These are phyloP conservation scores for Drosophila mimetica DNA, from an alignment of 2,888 invertebrate genomes.

Conservation along the genomic window DNA sequence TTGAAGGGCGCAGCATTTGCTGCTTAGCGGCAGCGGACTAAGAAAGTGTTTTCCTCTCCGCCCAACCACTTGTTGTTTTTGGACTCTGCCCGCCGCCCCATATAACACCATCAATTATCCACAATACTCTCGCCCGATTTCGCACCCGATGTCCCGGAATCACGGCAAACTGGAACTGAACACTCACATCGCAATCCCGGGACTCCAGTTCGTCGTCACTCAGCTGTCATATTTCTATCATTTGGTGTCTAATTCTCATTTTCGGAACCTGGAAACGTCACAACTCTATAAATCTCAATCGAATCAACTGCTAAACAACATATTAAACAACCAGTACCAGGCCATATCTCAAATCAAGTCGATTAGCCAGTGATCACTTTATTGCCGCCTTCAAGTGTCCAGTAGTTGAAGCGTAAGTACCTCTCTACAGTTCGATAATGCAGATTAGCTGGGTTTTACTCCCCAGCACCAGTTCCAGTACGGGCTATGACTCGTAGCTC, in stretches of 20 bases:
- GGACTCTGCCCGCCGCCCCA: constrained; percentile 25
- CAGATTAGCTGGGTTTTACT: neutral
- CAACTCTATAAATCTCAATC: neutral
- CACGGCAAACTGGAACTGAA: neutral
- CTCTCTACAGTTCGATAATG: constrained; percentile 1
- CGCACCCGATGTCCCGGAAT: neutral
- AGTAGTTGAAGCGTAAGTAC: constrained; percentile 32
- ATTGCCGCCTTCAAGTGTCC: constrained; percentile 31
- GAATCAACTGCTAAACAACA: neutral
- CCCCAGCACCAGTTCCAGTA: too few relatives aligned
- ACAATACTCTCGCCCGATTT: constrained; percentile 9
- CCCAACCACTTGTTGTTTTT: constrained; percentile 44
- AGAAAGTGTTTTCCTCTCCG: constrained; percentile 1
- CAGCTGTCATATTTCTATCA: constrained; percentile 7
- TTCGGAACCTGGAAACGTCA: neutral
- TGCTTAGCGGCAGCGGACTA: constrained; percentile 10
- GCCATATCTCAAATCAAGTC: constrained; percentile 28
- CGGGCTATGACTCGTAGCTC: neutral
- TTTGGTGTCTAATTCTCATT: constrained; percentile 11
- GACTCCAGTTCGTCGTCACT: constrained; percentile 9
- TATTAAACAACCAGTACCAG: neutral
- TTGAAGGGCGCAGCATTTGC: constrained; percentile 7
- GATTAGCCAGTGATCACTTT: constrained; percentile 24
- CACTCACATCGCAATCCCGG: constrained; percentile 3
- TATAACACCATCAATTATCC: constrained; percentile 9